Evolutionary conservation across 2,113 vertebrate genomes (phyloP), one percentile per base, ranked within the genome.

Genomic region (Mesitornis unicolor): DNA sequence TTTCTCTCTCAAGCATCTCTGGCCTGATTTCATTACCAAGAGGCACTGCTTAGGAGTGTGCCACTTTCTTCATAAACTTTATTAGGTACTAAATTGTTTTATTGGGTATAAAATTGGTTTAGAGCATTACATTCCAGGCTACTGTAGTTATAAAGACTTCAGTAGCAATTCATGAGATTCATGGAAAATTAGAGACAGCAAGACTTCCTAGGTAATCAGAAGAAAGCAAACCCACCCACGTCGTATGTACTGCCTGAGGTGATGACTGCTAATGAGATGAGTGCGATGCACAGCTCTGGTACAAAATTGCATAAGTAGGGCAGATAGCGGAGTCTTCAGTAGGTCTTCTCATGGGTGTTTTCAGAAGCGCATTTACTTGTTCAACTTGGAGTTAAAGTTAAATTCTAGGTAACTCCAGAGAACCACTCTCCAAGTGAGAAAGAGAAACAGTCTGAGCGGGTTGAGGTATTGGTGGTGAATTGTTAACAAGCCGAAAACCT

Each of bases 111-210:
- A 90, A 92, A 95, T 56, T 53, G 40, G 51, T 90, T 87, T 81
- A 84, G 53, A 92, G 50, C 43, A 68, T 89, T 92, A 88, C 73
- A 64, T 87, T 87, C 60, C 36, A 67, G 59, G 36, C 85, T 92
- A 35, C 79, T 45, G 73, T 92, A 96, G 84, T 84, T 90, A 25
- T 91, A 94, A 97, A 91, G 79, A 87, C 88, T 89, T 88, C 92
- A 90, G 79, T 57, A 73, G 80, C 79, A 92, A 35, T 90, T 94
- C 76, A 78, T 59, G 40, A 91, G 82, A 86, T 81, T 95, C 60
- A 29, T 74, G 65, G 93, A 81, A 90, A 96, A 94, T 94, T 84
- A 89, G 95, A 94, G 90, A 29, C 79, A 78, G 80, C 64, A 57
- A 92, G 88, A 21, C 69, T 82, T 94, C 73, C 73, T 78, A 78